Evolutionary conservation across 1,140 invertebrate genomes (phyloP).

Genomic region (Periplaneta americana): DNA sequence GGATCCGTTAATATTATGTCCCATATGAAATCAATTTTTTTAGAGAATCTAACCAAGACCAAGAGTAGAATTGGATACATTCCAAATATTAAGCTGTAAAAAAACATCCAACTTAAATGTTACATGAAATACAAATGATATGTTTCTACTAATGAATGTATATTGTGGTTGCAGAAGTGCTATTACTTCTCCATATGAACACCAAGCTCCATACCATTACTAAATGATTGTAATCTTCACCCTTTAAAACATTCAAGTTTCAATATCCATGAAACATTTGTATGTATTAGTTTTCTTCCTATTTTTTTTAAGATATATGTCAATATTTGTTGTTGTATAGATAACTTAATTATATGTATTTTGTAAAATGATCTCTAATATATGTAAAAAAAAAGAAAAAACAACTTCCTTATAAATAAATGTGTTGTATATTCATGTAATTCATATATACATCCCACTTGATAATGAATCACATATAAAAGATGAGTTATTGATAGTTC

Average conservation of each 20-base stretch:
- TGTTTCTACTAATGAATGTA: not conserved
- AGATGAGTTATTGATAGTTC: too few relatives aligned
- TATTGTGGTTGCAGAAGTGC: not conserved
- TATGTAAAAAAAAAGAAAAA: not conserved
- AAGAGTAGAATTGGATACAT: too few relatives aligned
- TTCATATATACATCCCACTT: not conserved
- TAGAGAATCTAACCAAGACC: too few relatives aligned
- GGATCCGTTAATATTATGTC: too few relatives aligned
- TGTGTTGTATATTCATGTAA: not conserved
- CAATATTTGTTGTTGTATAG: not conserved
- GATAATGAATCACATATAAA: too few relatives aligned
- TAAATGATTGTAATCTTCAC: too few relatives aligned
- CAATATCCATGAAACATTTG: not conserved
- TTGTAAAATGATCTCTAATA: not conserved
- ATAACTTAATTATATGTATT: not conserved
- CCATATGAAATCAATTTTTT: too few relatives aligned
- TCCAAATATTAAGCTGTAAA: too few relatives aligned
- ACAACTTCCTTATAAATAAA: not conserved
- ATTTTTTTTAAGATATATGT: too few relatives aligned
- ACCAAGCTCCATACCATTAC: not conserved
- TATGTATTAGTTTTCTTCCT: not conserved
- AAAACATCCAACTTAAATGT: too few relatives aligned
- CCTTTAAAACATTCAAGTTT: too few relatives aligned
- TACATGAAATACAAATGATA: too few relatives aligned
- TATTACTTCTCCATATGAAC: not conserved